Evolutionary conservation across 2,888 invertebrate genomes (phyloP).

Genomic region (Sarcophaga rosellei): DNA sequence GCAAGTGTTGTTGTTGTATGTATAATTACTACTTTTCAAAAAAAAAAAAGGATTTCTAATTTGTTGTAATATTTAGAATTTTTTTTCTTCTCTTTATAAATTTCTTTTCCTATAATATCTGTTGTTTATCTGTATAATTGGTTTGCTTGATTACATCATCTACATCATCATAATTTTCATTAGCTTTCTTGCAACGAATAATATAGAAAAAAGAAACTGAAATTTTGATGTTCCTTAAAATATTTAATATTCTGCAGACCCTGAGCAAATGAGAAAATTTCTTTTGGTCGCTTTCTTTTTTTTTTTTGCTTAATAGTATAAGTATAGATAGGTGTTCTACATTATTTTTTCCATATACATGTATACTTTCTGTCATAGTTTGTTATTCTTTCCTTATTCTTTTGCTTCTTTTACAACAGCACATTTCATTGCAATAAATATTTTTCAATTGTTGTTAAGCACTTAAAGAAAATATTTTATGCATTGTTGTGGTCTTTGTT

Average conservation of each 20-base stretch:
- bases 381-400: conserved; percentile 12
- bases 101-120: conserved; percentile 5
- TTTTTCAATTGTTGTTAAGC: conserved; percentile 11
- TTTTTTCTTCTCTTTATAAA: conserved; percentile 4
- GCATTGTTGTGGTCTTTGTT: not conserved
- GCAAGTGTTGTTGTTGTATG: conserved; percentile 50
- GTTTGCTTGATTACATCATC: conserved; percentile 58
- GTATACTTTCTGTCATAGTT: not conserved
- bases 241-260: conserved; percentile 7
- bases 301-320: not conserved
- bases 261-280: not conserved
- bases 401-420: conserved; percentile 14
- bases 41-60: conserved; percentile 10
- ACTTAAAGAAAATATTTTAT: not conserved
- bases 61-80: not conserved
- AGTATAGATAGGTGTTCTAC: not conserved
- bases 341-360: not conserved
- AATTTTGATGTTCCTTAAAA: conserved; percentile 24
- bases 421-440: conserved; percentile 9
- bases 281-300: not conserved
- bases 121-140: conserved; percentile 27
- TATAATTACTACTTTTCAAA: not conserved
- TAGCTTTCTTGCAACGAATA: too few species aligned
- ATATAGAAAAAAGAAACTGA: not conserved
- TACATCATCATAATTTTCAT: not conserved